phyloP scores from a whole-genome alignment of 1,140 invertebrate species.

The Papilio glaucus region DNA sequence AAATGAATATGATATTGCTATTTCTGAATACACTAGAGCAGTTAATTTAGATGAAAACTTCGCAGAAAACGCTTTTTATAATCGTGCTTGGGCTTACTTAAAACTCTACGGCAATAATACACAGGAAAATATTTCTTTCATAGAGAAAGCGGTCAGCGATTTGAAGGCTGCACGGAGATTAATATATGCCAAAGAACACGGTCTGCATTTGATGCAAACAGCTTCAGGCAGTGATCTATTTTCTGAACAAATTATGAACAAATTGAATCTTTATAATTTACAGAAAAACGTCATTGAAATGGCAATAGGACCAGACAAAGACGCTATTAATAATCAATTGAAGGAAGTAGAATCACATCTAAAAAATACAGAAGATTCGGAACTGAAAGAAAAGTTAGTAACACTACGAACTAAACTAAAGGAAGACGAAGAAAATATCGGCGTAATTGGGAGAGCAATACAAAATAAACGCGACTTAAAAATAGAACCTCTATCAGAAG shows the following conservation, averaged over 20 bases:
- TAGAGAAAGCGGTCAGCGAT: constrained; percentile 2
- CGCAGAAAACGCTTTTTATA: constrained; percentile 18
- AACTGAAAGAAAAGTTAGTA: not conserved
- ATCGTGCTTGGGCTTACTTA: constrained; percentile 23
- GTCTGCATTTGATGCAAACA: constrained; percentile 23
- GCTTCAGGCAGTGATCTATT: constrained; percentile 17
- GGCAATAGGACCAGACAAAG: not conserved
- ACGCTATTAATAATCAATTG: not conserved
- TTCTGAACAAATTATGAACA: constrained; percentile 26
- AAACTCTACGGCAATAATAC: not conserved
- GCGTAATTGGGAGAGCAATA: constrained; percentile 19
- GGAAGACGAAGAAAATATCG: constrained; percentile 24
- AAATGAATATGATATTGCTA: not conserved
- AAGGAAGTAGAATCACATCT: not conserved
- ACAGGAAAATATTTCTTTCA: not conserved
- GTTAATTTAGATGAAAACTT: constrained; percentile 18
- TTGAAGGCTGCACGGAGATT: constrained; percentile 10
- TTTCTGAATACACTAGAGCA: constrained; percentile 12
- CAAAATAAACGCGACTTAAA: constrained; percentile 16
- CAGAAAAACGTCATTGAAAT: constrained; percentile 30
- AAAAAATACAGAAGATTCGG: not conserved
- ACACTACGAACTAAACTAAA: not conserved
- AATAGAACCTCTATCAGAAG: constrained; percentile 15
- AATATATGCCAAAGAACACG: not conserved
- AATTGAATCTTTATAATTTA: constrained; percentile 21